Percentiles rank a stretch among this genome's conserved stretches.
phyloP scores from a whole-genome alignment of 2,113 vertebrate species.

The Marmota monax region DNA sequence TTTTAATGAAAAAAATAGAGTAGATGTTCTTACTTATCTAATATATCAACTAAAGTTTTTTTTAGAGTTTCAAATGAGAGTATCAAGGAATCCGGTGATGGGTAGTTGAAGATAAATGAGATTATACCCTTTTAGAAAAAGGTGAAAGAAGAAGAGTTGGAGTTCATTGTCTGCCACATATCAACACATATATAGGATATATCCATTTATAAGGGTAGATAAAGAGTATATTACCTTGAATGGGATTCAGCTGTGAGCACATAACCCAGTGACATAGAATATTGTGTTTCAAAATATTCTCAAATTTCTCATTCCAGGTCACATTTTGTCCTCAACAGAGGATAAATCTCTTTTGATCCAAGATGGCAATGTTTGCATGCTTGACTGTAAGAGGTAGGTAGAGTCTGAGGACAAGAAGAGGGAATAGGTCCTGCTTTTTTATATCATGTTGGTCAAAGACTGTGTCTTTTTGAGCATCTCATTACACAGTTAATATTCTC shows the following conservation, averaged over 20 bases:
- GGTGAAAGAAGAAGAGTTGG: not conserved
- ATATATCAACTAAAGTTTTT: not conserved
- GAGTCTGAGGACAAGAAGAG: not conserved
- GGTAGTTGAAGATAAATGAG: not conserved
- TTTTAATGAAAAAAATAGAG: not conserved
- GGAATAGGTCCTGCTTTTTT: not conserved
- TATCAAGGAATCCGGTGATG: not conserved
- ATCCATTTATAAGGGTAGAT: not conserved
- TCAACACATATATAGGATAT: not conserved
- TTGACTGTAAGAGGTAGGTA: not conserved
- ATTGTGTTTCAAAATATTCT: not conserved
- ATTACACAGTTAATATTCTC: not conserved
- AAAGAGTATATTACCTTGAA: not conserved
- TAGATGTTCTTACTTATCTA: not conserved
- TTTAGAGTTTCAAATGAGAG: not conserved
- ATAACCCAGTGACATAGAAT: not conserved
- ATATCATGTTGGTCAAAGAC: not conserved
- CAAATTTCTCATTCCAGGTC: not conserved
- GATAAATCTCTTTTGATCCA: not conserved
- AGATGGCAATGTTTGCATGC: not conserved
- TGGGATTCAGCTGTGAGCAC: not conserved
- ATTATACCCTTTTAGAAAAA: not conserved
- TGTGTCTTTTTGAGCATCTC: not conserved
- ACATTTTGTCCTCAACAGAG: not conserved
- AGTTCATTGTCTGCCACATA: not conserved